Percentiles rank a stretch among this genome's conserved stretches.
Evolutionary conservation across 2,113 vertebrate species (phyloP).

Genomic region (Bos javanicus): DNA sequence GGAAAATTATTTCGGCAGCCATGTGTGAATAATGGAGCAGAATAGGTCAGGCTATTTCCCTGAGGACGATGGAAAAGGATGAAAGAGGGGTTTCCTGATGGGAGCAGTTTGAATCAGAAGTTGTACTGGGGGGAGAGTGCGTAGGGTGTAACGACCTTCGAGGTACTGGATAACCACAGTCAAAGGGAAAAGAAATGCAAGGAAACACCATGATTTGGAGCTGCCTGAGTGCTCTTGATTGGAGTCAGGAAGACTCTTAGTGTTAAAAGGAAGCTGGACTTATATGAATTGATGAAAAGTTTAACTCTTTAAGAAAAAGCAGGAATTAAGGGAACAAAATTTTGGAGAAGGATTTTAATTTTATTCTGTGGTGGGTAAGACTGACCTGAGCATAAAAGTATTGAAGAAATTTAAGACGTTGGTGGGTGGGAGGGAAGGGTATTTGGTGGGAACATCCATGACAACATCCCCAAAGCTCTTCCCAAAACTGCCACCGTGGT

Average conservation of each 20-base stretch:
- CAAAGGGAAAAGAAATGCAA: not conserved
- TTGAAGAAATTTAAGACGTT: not conserved
- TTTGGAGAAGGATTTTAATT: not conserved
- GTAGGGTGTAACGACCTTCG: not conserved
- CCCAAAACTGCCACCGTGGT: rapidly evolving
- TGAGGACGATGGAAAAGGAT: not conserved
- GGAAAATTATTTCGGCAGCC: constrained; percentile 32
- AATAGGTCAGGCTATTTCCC: not conserved
- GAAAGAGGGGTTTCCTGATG: not conserved
- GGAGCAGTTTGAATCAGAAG: constrained; percentile 11
- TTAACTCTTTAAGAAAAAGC: not conserved
- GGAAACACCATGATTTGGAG: not conserved
- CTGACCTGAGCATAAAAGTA: not conserved
- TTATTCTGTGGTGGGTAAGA: not conserved
- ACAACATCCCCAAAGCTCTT: not conserved
- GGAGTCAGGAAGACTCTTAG: not conserved
- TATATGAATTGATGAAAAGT: not conserved
- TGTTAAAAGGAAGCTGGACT: not conserved
- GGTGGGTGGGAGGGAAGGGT: not conserved
- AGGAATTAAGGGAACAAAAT: not conserved
- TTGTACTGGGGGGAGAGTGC: not conserved
- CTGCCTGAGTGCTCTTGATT: not conserved
- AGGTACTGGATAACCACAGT: not conserved
- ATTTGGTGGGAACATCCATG: not conserved
- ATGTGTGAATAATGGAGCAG: constrained; percentile 28